Percentiles rank a stretch among this genome's conserved stretches.
Conservation (phyloP, 2,888 invertebrate species). For the Lasiommata megera region DNA sequence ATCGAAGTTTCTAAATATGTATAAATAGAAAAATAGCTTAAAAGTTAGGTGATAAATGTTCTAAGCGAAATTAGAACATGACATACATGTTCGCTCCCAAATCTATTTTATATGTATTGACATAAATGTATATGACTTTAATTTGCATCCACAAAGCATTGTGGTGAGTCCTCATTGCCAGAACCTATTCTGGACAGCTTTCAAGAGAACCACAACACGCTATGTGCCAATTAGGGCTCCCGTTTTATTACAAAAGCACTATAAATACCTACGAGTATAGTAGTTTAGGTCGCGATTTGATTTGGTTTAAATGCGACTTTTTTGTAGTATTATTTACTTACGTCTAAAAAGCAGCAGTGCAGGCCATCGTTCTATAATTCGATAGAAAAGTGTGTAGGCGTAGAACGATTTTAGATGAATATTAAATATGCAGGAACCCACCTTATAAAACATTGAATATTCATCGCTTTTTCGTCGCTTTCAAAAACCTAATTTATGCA, state of each 20-base stretch:
- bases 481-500: slow-evolving; percentile 26
- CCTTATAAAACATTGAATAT: slow-evolving; percentile 16
- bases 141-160: background rate
- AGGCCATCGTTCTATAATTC: background rate
- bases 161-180: slow-evolving; percentile 5
- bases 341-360: no score
- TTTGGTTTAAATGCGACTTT: no score
- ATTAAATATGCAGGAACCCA: background rate
- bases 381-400: slow-evolving; percentile 1
- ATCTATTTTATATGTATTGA: background rate
- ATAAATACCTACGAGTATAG: no score
- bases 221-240: slow-evolving; percentile 1
- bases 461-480: slow-evolving; percentile 14
- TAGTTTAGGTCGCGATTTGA: no score
- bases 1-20: no score
- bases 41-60: background rate
- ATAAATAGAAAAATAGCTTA: background rate
- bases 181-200: slow-evolving; percentile 5
- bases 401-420: slow-evolving; percentile 20
- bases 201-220: slow-evolving; percentile 13
- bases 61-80: no score
- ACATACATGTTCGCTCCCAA: no score
- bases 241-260: background rate
- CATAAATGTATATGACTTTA: background rate
- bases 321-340: no score